Conservation (phyloP, 2,888 invertebrate genomes). For the Sepiola atlantica region DNA sequence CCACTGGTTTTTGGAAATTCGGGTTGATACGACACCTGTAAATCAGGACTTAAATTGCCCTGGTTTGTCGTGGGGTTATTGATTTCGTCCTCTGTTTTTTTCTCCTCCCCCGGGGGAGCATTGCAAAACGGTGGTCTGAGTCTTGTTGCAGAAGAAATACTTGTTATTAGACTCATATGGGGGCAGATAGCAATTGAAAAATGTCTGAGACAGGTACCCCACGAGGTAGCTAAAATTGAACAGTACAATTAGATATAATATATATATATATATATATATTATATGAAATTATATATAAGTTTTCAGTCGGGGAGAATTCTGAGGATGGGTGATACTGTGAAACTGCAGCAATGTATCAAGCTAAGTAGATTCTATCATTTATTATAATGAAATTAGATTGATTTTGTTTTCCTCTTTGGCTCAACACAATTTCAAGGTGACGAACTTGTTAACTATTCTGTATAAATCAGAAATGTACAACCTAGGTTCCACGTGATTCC, state of each 20-base stretch:
- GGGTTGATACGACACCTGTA: slow-evolving; percentile 66
- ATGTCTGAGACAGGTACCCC: background rate
- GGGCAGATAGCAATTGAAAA: background rate
- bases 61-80: slow-evolving; percentile 54
- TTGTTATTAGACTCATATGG: background rate
- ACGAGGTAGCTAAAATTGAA: background rate
- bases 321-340: no score
- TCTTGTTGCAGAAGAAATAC: background rate
- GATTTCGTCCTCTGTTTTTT: background rate
- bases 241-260: background rate
- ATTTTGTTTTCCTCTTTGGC: background rate
- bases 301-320: no score
- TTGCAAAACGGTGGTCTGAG: slow-evolving; percentile 25
- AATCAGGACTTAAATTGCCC: slow-evolving; percentile 71
- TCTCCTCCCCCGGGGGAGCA: slow-evolving; percentile 36
- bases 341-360: no score
- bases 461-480: no score
- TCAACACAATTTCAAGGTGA: background rate
- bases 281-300: no score
- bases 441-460: no score
- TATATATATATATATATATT: background rate
- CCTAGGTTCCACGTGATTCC: background rate
- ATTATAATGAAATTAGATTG: no score
- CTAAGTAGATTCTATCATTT: no score
- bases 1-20: slow-evolving; percentile 56